A percentile compares a stretch with the other conserved stretches of the same genome.
These are phyloP conservation scores for Kryptopterus vitreolus DNA, from an alignment of 2,797 vertebrate species.

Conservation along the genomic window DNA sequence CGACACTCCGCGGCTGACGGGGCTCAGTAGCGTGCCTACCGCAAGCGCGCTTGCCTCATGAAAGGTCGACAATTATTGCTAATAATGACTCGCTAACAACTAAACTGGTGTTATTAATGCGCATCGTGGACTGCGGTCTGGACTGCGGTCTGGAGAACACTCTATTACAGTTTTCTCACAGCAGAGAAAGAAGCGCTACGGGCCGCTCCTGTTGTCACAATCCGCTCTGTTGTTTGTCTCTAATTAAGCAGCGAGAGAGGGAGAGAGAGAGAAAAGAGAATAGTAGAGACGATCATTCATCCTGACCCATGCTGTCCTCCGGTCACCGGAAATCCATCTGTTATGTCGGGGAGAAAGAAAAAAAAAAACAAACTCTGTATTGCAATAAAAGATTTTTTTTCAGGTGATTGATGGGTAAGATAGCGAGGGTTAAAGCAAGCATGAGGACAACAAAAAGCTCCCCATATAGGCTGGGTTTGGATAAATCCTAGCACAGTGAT, in stretches of 20 bases:
- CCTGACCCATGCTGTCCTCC: conserved; percentile 19
- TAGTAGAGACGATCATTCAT: conserved; percentile 34
- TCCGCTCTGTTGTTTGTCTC: conserved; percentile 18
- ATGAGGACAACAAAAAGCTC: not conserved
- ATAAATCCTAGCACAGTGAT: conserved; percentile 11
- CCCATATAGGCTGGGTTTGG: not conserved
- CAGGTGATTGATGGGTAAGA: not conserved
- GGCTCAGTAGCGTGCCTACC: conserved; percentile 9
- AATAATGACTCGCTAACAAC: conserved; percentile 40
- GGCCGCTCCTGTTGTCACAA: conserved; percentile 3
- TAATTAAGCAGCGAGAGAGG: conserved; percentile 45
- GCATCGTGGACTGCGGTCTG: not conserved
- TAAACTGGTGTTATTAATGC: conserved; percentile 22
- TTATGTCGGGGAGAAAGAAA: too few species aligned
- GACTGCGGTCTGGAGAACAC: not conserved
- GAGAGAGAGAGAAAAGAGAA: conserved; percentile 13
- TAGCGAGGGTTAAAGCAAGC: conserved; percentile 1
- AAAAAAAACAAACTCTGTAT: conserved; percentile 40
- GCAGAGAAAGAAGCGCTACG: not conserved
- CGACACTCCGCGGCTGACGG: conserved; percentile 27
- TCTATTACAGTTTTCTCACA: not conserved
- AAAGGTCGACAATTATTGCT: conserved; percentile 51
- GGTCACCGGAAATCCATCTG: conserved; percentile 43
- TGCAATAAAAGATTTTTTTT: conserved; percentile 45
- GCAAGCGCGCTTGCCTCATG: conserved; percentile 11